Conservation (phyloP, 1,140 invertebrate genomes). For the Acyrthosiphon pisum region DNA sequence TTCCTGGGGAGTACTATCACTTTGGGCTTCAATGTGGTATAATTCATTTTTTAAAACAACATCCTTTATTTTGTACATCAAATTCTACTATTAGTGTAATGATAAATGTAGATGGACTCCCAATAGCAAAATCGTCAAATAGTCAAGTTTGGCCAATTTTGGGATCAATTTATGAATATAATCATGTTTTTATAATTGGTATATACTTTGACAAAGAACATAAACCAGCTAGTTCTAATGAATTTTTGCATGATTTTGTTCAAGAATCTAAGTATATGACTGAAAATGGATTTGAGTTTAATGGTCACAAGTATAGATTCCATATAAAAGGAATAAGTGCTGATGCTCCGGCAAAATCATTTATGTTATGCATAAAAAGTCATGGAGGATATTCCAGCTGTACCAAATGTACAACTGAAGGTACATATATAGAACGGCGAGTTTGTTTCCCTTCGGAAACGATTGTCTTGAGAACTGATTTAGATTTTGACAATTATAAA, state of each 20-base stretch:
- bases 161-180: conserved; percentile 1
- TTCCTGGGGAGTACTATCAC: neutral
- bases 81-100: neutral
- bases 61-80: neutral
- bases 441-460: conserved; percentile 58
- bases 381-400: conserved; percentile 60
- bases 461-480: too few relatives aligned
- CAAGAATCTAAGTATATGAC: conserved; percentile 57
- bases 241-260: conserved; percentile 60
- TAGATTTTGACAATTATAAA: too few relatives aligned
- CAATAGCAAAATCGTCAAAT: neutral
- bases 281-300: conserved; percentile 56
- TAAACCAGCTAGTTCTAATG: conserved; percentile 58
- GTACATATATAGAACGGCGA: conserved; percentile 59
- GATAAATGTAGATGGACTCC: neutral
- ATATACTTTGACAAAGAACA: conserved; percentile 59
- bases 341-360: conserved; percentile 60
- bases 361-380: conserved; percentile 53
- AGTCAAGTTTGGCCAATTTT: conserved; percentile 60
- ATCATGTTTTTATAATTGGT: conserved; percentile 58
- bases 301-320: conserved; percentile 43
- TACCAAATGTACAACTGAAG: conserved; percentile 60
- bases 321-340: conserved; percentile 59
- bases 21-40: neutral
- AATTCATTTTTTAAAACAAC: conserved; percentile 1